phyloP scores from a whole-genome alignment of 2,113 vertebrate species.

The Sisor rabdophorus region DNA sequence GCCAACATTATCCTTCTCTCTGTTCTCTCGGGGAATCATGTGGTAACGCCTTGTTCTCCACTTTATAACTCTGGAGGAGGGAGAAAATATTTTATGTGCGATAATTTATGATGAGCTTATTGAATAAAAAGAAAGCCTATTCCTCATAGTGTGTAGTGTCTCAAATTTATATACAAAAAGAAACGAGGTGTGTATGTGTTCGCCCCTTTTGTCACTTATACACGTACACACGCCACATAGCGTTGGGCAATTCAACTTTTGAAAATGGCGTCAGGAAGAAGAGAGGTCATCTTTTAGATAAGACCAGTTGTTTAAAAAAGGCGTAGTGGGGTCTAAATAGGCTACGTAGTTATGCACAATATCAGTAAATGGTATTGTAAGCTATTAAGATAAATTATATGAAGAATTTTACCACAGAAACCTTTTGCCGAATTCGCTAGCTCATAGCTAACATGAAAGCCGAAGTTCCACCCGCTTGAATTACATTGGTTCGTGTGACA shows the following conservation, averaged over 20 bases:
- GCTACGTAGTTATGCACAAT: not conserved
- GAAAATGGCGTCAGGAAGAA: not conserved
- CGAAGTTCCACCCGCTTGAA: not conserved
- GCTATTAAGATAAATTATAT: not conserved
- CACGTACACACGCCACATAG: not conserved
- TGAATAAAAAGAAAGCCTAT: slow-evolving; percentile 81
- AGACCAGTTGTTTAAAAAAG: not conserved
- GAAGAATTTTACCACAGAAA: not conserved
- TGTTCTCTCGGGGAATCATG: slow-evolving; percentile 48
- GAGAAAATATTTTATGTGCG: slow-evolving; percentile 82
- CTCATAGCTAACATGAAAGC: not conserved
- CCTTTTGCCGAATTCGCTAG: not conserved
- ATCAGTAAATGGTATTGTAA: not conserved
- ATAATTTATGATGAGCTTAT: slow-evolving; percentile 96
- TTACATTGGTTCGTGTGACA: not conserved
- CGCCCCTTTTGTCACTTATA: too few relatives aligned
- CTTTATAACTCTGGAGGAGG: slow-evolving; percentile 77
- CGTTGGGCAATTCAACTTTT: not conserved
- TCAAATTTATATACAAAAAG: not conserved
- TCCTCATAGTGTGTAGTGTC: slow-evolving; percentile 68
- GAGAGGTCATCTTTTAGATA: not conserved
- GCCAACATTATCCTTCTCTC: slow-evolving; percentile 39
- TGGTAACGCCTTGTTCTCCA: slow-evolving; percentile 54
- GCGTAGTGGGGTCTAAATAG: not conserved
- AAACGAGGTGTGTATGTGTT: too few relatives aligned